These are phyloP conservation scores for Anarsia innoxiella DNA, from an alignment of 2,888 invertebrate genomes.

Conservation along the genomic window DNA sequence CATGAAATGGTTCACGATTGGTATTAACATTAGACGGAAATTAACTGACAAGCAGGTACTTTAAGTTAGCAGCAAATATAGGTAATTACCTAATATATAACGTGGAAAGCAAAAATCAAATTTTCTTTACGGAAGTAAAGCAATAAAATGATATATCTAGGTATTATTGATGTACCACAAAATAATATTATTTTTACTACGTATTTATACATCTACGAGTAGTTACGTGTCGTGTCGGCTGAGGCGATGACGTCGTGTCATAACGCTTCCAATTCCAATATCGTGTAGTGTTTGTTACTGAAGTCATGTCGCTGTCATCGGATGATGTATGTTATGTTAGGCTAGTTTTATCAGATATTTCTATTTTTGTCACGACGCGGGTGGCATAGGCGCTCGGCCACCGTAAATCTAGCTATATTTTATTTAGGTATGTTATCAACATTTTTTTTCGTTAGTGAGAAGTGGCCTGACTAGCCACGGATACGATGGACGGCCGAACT, in stretches of 20 bases:
- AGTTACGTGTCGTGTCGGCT: too few species aligned
- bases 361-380: conserved; percentile 59
- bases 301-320: conserved; percentile 46
- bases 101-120: too few species aligned
- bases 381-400: conserved; percentile 38
- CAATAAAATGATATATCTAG: too few species aligned
- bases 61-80: too few species aligned
- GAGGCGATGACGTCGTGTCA: conserved; percentile 13
- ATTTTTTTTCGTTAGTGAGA: conserved; percentile 42
- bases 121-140: too few species aligned
- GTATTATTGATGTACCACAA: too few species aligned
- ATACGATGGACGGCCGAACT: background rate
- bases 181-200: too few species aligned
- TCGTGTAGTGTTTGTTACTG: conserved; percentile 34
- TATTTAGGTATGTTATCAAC: conserved; percentile 43
- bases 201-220: too few species aligned
- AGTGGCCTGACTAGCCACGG: background rate
- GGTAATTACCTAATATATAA: too few species aligned
- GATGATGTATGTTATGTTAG: conserved; percentile 48
- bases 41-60: background rate
- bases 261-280: conserved; percentile 25
- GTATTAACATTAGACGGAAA: background rate
- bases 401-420: conserved; percentile 46
- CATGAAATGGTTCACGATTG: background rate
- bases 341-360: conserved; percentile 47